phyloP scores from a whole-genome alignment of 1,140 invertebrate genomes.

The Drosophila nikananu region DNA sequence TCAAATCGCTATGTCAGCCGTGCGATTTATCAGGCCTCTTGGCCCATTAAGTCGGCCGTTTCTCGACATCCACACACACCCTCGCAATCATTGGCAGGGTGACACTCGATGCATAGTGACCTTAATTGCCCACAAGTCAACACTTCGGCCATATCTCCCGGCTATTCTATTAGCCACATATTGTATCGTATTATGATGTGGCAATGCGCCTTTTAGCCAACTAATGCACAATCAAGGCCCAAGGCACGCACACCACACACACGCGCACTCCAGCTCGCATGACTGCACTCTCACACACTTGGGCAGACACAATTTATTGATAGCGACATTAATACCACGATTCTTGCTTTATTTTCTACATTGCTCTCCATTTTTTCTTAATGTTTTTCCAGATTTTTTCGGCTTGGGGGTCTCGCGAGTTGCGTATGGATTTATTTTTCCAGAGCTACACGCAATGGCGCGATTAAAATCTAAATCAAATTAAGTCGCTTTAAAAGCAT shows the following conservation, averaged over 20 bases:
- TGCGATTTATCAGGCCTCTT: constrained; percentile 23
- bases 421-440: constrained; percentile 66
- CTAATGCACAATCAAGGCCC: constrained; percentile 79
- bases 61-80: constrained; percentile 22
- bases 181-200: constrained; percentile 33
- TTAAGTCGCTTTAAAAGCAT: constrained; percentile 82
- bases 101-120: constrained; percentile 58
- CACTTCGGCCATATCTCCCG: constrained; percentile 69
- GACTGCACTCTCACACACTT: constrained; percentile 37
- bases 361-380: constrained; percentile 35
- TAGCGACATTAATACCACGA: constrained; percentile 77
- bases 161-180: constrained; percentile 64
- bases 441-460: constrained; percentile 68
- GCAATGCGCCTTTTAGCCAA: constrained; percentile 40
- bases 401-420: constrained; percentile 44
- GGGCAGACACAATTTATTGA: constrained; percentile 73
- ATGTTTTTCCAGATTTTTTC: constrained; percentile 15
- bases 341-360: constrained; percentile 45
- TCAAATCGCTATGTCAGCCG: constrained; percentile 26
- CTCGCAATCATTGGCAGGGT: constrained; percentile 30
- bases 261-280: constrained; percentile 36
- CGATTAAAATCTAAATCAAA: constrained; percentile 83
- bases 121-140: constrained; percentile 77
- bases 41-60: constrained; percentile 27
- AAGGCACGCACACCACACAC: constrained; percentile 46